Percentiles rank a stretch among this genome's conserved stretches.
Evolutionary conservation across 2,797 vertebrate species (phyloP).

Genomic region (Smutsia temminckii): DNA sequence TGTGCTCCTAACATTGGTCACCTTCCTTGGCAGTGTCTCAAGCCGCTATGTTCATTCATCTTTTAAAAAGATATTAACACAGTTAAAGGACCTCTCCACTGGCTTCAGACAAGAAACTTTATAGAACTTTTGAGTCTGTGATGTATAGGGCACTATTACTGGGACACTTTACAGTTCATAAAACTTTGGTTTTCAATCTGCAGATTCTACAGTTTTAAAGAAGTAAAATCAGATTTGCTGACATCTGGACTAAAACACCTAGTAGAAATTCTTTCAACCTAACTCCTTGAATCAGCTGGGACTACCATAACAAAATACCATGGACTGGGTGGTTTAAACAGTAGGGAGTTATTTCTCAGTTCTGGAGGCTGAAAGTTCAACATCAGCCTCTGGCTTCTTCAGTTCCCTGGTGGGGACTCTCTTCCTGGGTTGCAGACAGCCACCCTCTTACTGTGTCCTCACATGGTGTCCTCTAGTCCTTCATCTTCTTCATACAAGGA

Average conservation of each 20-base stretch:
- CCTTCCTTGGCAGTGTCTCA: not conserved
- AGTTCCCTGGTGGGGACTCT: not conserved
- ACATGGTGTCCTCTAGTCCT: not conserved
- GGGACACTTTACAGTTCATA: not conserved
- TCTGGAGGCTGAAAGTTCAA: not conserved
- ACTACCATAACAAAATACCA: not conserved
- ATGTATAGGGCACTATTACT: not conserved
- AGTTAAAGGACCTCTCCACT: not conserved
- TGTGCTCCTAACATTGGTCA: not conserved
- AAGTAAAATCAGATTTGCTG: not conserved
- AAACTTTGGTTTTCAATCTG: not conserved
- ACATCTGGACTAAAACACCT: not conserved
- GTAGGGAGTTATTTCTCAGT: not conserved
- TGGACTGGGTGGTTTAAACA: not conserved
- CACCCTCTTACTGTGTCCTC: not conserved
- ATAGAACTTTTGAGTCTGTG: not conserved
- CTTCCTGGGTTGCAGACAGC: not conserved
- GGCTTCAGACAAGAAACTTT: not conserved
- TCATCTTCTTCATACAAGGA: not conserved
- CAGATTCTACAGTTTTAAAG: not conserved
- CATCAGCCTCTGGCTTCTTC: not conserved
- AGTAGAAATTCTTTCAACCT: not conserved
- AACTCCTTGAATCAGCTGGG: not conserved
- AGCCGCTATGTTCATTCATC: not conserved
- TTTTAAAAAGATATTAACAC: not conserved